phyloP scores from a whole-genome alignment of 2,888 invertebrate genomes.

The Patella caerulea region DNA sequence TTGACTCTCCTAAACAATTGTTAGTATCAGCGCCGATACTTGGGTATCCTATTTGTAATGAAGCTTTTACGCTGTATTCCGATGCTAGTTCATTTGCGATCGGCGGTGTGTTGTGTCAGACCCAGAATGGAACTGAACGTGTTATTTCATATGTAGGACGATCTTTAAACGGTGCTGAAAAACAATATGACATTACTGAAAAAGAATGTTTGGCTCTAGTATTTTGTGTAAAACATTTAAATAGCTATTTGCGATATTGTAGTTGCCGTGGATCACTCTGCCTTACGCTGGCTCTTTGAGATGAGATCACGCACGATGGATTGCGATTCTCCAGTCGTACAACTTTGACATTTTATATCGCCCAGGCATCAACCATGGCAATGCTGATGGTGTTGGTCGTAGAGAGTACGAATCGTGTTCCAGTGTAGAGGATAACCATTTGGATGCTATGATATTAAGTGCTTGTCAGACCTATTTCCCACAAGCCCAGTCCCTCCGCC shows the following conservation, averaged over 20 bases:
- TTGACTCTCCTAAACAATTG: slow-evolving; percentile 3
- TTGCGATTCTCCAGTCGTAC: not conserved
- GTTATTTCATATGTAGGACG: slow-evolving; percentile 14
- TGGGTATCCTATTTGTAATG: slow-evolving; percentile 13
- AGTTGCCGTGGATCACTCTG: slow-evolving; percentile 17
- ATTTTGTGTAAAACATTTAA: slow-evolving; percentile 22
- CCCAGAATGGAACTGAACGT: not conserved
- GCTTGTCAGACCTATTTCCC: no score
- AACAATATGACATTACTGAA: slow-evolving; percentile 13
- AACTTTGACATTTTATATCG: not conserved
- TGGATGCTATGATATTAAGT: not conserved
- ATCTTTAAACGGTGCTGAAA: slow-evolving; percentile 9
- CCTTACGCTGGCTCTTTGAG: slow-evolving; percentile 18
- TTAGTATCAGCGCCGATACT: slow-evolving; percentile 18
- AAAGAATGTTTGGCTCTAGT: slow-evolving; percentile 27
- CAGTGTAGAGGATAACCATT: no score
- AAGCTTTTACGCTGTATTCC: slow-evolving; percentile 18
- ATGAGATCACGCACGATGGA: slow-evolving; percentile 11
- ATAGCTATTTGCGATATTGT: slow-evolving; percentile 14
- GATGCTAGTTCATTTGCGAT: slow-evolving; percentile 18
- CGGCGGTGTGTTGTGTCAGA: slow-evolving; percentile 22
- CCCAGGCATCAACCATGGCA: not conserved
- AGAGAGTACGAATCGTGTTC: no score
- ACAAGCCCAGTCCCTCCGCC: no score
- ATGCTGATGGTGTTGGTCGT: not conserved